These are phyloP conservation scores for Daphoenositta chrysoptera DNA, from an alignment of 2,113 vertebrate genomes.

Conservation along the genomic window DNA sequence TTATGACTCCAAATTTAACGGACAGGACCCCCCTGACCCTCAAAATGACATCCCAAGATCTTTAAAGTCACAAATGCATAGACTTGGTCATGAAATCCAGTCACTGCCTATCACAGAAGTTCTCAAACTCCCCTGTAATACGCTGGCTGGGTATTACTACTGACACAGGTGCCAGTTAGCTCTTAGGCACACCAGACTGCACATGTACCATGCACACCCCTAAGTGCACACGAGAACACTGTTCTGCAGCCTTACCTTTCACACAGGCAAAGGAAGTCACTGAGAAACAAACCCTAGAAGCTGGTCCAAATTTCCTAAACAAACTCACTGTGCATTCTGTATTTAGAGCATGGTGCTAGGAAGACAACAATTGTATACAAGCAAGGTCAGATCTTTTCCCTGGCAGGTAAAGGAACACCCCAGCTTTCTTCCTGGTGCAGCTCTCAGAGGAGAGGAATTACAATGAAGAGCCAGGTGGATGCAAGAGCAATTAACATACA, in stretches of 20 bases:
- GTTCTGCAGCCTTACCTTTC: neutral
- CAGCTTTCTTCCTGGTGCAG: neutral
- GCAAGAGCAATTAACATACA: neutral
- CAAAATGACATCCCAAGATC: neutral
- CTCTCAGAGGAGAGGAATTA: neutral
- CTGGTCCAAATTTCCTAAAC: neutral
- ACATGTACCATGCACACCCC: fast-evolving
- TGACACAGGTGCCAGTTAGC: neutral
- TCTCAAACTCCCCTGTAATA: neutral
- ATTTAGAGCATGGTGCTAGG: neutral
- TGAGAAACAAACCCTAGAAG: neutral
- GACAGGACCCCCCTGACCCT: neutral
- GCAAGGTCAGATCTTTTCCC: neutral
- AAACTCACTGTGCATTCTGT: neutral
- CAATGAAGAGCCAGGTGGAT: neutral
- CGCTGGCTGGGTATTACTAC: neutral
- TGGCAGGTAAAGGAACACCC: neutral
- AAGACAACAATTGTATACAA: neutral
- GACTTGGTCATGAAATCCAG: neutral
- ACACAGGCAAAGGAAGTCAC: neutral
- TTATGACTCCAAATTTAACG: neutral
- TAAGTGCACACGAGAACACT: fast-evolving
- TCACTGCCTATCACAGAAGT: neutral
- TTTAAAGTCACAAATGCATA: neutral
- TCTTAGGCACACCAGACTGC: neutral